Base-by-base conservation (phyloP, 2,797 vertebrate species). In the Xenopus petersii region DNA sequence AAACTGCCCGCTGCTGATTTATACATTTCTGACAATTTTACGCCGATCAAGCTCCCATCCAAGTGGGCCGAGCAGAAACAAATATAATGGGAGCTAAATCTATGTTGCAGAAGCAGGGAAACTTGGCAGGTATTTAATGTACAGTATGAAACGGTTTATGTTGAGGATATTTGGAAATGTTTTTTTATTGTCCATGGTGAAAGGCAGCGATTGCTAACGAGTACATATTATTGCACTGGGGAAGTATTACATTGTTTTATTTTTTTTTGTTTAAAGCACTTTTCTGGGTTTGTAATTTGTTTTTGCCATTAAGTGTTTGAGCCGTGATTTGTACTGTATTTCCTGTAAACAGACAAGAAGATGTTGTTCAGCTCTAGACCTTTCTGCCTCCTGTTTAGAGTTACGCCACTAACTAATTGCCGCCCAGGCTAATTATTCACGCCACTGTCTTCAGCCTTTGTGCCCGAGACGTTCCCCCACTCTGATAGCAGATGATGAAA, bases 361-460 rank as follows among this genome's bases (percentile, higher is more conserved):
- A 71, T 60, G 46, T 55, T 70, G 61, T 17, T 64, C 58, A 70
- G n/a, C 15, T 10, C 3, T 4, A 11, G 59, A 69, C 66, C 73
- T 63, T 69, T 74, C 61, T 63, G 48, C 30, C 49, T 64, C 49
- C 8, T 15, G 56, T 9, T 36, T 64, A 24, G 64, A 21, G 58
- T 49, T 49, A 33, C 12, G 10, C 13, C 42, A 46, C 58, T 48
- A 54, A 64, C 59, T 67, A 54, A 47, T 46, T 64, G 62, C 46
- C 8, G 15, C 24, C 5, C 33, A 64, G 24, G 36, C 15, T 64
- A 46, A 5, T 64, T 46, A 46, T 24, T 12, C 33, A 64, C 10
- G n/a, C 47, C 49, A 51, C 11, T 51, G 49, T 12, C 33, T 33
- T 63, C 26, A 12, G 33, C 26, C 33, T 12, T 33, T 63, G 15